A percentile compares a stretch with the other conserved stretches of the same genome.
Conservation (phyloP, 2,113 vertebrate species). For the Pungitius pungitius region DNA sequence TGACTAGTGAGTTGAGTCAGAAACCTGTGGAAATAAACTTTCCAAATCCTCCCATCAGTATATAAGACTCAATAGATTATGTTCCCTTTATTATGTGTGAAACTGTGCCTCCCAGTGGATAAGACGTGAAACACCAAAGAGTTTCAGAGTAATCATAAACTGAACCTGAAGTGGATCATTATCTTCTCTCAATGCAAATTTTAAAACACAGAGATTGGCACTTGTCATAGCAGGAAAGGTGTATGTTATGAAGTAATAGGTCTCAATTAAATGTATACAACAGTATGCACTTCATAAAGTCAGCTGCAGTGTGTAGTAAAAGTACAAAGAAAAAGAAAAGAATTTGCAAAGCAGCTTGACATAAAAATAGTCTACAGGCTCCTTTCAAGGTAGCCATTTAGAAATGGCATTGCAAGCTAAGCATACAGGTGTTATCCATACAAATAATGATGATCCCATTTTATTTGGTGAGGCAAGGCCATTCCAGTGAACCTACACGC, state of each 20-base stretch:
- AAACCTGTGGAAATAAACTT: neutral
- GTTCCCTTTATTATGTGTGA: constrained; percentile 1
- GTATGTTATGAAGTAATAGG: neutral
- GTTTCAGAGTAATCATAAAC: neutral
- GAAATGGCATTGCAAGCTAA: no score
- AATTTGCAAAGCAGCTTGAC: neutral
- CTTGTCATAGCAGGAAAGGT: neutral
- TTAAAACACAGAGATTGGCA: neutral
- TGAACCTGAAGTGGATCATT: neutral
- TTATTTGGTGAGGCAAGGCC: neutral
- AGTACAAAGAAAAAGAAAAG: no score
- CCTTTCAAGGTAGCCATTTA: no score
- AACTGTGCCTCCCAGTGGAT: constrained; percentile 51
- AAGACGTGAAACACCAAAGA: neutral
- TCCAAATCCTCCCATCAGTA: neutral
- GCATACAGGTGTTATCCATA: no score
- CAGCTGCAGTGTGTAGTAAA: no score
- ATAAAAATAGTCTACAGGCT: no score
- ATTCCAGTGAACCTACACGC: neutral
- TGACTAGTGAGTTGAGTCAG: neutral
- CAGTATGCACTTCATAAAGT: neutral
- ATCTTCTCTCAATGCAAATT: neutral
- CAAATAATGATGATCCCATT: neutral
- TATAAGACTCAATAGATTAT: neutral
- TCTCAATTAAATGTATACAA: neutral